phyloP scores from a whole-genome alignment of 2,888 invertebrate species.

The Andrena flavipes region DNA sequence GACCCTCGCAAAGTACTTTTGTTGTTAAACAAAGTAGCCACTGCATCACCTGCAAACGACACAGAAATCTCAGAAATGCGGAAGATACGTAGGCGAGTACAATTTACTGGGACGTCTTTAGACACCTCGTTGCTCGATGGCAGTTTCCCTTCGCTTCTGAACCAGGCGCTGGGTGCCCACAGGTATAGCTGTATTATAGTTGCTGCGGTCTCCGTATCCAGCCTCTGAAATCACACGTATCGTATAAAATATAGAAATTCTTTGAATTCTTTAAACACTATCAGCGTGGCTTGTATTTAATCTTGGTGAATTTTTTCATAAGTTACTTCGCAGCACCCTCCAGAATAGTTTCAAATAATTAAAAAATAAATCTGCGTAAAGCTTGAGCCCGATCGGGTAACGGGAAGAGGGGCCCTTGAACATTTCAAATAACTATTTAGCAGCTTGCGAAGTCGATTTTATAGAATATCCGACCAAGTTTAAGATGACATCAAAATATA shows the following conservation, averaged over 20 bases:
- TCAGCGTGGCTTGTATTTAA: too few relatives aligned
- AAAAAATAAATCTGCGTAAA: too few relatives aligned
- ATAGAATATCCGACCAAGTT: too few relatives aligned
- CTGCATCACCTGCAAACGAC: constrained; percentile 87
- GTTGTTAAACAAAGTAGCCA: constrained; percentile 91
- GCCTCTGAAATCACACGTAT: constrained; percentile 83
- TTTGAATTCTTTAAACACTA: too few relatives aligned
- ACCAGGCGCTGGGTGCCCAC: constrained; percentile 91
- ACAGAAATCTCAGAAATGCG: constrained; percentile 31
- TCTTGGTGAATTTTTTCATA: too few relatives aligned
- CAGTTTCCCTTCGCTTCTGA: constrained; percentile 85
- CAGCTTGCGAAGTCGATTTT: too few relatives aligned
- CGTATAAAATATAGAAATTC: background rate
- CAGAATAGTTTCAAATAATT: too few relatives aligned
- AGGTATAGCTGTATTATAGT: constrained; percentile 90
- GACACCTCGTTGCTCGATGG: constrained; percentile 88
- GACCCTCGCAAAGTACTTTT: constrained; percentile 90
- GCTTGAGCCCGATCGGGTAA: too few relatives aligned
- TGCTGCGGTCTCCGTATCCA: constrained; percentile 90
- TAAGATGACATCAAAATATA: too few relatives aligned
- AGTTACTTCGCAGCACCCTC: too few relatives aligned
- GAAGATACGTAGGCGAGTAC: background rate
- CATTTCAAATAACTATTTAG: too few relatives aligned
- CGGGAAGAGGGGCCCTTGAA: too few relatives aligned
- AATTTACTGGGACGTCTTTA: background rate